Evolutionary conservation across 2,797 vertebrate species (phyloP).

Genomic region (Sebastes baramenuke): DNA sequence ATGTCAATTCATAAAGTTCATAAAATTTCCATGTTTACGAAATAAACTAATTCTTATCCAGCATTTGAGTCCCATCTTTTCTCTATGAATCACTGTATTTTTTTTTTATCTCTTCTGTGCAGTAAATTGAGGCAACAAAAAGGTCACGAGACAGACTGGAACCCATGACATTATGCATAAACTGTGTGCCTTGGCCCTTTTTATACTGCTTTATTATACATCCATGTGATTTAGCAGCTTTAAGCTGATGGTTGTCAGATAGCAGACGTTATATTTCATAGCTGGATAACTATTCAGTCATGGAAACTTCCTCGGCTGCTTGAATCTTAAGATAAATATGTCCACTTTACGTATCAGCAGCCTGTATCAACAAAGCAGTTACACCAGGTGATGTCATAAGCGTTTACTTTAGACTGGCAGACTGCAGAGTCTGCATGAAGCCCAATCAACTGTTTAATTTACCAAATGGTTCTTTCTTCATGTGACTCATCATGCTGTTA

Average conservation of each 20-base stretch:
- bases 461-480: background rate
- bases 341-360: slow-evolving; percentile 32
- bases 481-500: background rate
- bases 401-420: slow-evolving; percentile 16
- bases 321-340: slow-evolving; percentile 35
- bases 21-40: background rate
- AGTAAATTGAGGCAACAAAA: background rate
- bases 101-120: background rate
- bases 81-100: background rate
- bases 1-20: too few species aligned
- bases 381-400: background rate
- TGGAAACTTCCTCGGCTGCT: slow-evolving; percentile 65
- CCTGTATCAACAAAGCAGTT: slow-evolving; percentile 53
- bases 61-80: background rate
- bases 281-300: slow-evolving; percentile 48
- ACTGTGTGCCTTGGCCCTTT: background rate
- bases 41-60: background rate
- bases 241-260: slow-evolving; percentile 29
- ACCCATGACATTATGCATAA: background rate
- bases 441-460: background rate
- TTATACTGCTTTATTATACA: slow-evolving; percentile 39
- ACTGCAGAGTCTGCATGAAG: background rate
- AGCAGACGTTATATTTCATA: slow-evolving; percentile 39
- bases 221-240: slow-evolving; percentile 33
- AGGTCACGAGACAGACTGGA: slow-evolving; percentile 19